Base-by-base conservation (phyloP, 2,888 invertebrate genomes). In the Helicoverpa assulta region DNA sequence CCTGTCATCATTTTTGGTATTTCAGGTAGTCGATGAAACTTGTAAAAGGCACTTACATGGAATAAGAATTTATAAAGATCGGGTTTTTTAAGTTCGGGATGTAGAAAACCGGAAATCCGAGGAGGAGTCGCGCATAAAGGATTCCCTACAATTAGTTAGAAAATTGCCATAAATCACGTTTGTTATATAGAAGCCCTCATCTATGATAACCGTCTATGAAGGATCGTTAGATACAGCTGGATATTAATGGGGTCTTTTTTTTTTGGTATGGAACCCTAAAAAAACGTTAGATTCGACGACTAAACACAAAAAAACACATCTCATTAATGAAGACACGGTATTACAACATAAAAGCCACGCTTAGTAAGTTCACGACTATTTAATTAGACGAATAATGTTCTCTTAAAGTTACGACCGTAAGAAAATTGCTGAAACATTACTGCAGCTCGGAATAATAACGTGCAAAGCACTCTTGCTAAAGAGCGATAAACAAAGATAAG, bases 1-100 rank as follows among this genome's bases (percentile, higher is more conserved):
- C 60, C 70, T 78, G 82, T 86, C 85, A 80, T 85, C 84, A 85
- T 82, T 85, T 40, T 78, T 70, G 70, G 78, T 75, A 78, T 81
- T 84, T 76, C 72, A 72, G 77, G 67, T 80, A 73, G 58, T 63
- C 67, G 71, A 81, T 77, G 76, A 79, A 74, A 81, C 67, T 72
- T 73, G 55, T 60, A 7, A 64, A 64, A 81, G 73, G 76, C 76
- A 50, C 50, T 18, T 70, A 55, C 26, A 43, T 37, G 43, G 43
- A 21, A 51, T 19, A 43, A 40, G 26, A 70, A 62, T 70, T 19
- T 72, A 56, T 58, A 67, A 50, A n/a, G 56, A 21, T 21, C 53
- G 10, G 19, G 40, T 40, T 33, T 33, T 10, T 33, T 10, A 10
- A 33, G 10, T 43, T 43, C 2, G 43, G 12, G 14, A 43, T 43